These are phyloP conservation scores for Drosophila mayri DNA, from an alignment of 1,140 invertebrate genomes.

Conservation along the genomic window DNA sequence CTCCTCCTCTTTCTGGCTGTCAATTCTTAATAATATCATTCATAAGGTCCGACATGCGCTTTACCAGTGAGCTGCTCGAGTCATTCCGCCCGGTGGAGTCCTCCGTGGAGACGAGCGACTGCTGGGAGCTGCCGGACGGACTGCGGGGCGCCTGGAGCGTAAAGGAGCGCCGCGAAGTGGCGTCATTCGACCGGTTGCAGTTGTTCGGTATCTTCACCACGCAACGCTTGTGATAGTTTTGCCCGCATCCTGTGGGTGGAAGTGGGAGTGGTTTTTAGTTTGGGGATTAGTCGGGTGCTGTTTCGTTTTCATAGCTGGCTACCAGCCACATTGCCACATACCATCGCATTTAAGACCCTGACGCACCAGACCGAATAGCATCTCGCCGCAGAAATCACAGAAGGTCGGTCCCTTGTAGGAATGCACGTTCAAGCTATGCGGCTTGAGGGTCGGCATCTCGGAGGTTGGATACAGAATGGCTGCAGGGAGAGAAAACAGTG, in stretches of 20 bases:
- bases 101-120: slow-evolving; percentile 80
- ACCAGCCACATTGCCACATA: slow-evolving; percentile 82
- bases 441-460: slow-evolving; percentile 90
- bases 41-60: slow-evolving; percentile 85
- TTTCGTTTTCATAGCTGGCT: slow-evolving; percentile 1
- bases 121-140: slow-evolving; percentile 87
- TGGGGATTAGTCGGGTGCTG: slow-evolving; percentile 16
- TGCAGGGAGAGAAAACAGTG: slow-evolving; percentile 59
- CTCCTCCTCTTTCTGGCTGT: slow-evolving; percentile 12
- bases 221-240: slow-evolving; percentile 99
- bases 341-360: slow-evolving; percentile 99
- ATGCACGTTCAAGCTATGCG: slow-evolving; percentile 96
- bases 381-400: slow-evolving; percentile 99
- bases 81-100: slow-evolving; percentile 83
- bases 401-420: slow-evolving; percentile 99
- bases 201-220: slow-evolving; percentile 99
- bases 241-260: slow-evolving; percentile 92
- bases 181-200: slow-evolving; percentile 87
- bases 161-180: slow-evolving; percentile 83
- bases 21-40: slow-evolving; percentile 84
- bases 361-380: slow-evolving; percentile 98
- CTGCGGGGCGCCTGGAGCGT: slow-evolving; percentile 89
- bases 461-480: slow-evolving; percentile 88
- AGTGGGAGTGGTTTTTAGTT: background rate
- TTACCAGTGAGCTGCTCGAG: slow-evolving; percentile 86